Conservation (phyloP, 92 coral and sea anemone genomes). For the Blastomussa wellsi region DNA sequence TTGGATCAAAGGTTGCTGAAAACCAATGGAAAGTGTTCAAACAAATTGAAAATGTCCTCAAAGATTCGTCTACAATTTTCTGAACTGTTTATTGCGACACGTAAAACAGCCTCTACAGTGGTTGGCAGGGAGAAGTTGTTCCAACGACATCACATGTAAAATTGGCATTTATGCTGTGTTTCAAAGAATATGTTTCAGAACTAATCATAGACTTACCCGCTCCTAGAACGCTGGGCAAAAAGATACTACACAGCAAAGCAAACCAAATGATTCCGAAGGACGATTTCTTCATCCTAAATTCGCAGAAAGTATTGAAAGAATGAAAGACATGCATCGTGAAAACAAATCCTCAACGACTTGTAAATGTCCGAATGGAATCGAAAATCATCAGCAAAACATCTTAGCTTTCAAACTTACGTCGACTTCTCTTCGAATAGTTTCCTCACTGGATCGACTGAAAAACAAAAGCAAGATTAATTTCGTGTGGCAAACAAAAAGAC, state of each 20-base stretch:
- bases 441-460: neutral
- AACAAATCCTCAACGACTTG: neutral
- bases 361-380: neutral
- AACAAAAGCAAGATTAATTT: neutral
- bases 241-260: neutral
- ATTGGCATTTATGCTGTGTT: neutral
- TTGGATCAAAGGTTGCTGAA: neutral
- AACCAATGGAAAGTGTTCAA: neutral
- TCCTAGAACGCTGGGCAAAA: constrained; percentile 3
- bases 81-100: neutral
- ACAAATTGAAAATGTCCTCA: neutral
- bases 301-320: neutral
- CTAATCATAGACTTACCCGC: neutral
- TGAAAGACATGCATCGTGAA: neutral
- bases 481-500: neutral
- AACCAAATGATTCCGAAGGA: constrained; percentile 8
- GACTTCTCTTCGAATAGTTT: neutral
- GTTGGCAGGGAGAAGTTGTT: neutral
- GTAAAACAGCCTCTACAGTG: neutral
- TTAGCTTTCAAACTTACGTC: neutral
- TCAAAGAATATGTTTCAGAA: neutral
- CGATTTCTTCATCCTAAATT: constrained; percentile 7
- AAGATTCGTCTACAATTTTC: neutral
- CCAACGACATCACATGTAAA: neutral
- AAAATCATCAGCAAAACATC: neutral